A percentile compares a stretch with the other conserved stretches of the same genome.
Conservation (phyloP, 2,113 vertebrate species). For the Archilochus colubris region DNA sequence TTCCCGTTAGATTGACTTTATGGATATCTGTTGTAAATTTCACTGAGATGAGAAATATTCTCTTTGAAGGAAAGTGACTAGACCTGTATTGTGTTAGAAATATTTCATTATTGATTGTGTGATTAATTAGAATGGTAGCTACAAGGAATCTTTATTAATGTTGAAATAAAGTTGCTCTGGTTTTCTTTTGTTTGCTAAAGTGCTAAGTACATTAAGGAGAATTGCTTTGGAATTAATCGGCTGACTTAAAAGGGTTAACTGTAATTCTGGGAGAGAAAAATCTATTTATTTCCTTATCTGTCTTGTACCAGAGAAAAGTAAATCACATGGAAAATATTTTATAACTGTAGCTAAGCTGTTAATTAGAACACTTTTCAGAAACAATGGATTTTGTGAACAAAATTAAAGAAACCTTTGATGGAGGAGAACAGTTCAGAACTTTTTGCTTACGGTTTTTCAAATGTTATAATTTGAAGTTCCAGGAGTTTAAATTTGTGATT, state of each 20-base stretch:
- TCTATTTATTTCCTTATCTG: conserved; percentile 51
- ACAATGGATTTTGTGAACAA: background rate
- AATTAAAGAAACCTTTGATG: background rate
- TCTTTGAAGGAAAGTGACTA: background rate
- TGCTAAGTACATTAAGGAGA: background rate
- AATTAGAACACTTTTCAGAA: conserved; percentile 26
- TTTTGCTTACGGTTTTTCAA: background rate
- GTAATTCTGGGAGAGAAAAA: background rate
- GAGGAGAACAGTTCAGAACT: background rate
- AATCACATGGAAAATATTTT: conserved; percentile 31
- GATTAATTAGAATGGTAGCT: conserved; percentile 32
- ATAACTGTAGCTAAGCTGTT: conserved; percentile 28
- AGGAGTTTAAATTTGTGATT: fast-evolving
- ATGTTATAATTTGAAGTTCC: background rate
- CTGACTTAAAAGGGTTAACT: conserved; percentile 37
- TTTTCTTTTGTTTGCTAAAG: background rate
- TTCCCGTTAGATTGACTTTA: background rate
- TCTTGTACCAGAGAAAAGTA: conserved; percentile 27
- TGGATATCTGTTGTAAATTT: background rate
- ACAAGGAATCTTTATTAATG: background rate
- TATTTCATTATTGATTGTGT: conserved; percentile 9
- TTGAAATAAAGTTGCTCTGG: background rate
- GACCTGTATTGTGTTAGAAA: conserved; percentile 27
- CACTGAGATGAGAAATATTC: background rate
- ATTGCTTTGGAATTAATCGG: background rate